Conservation (phyloP, 2,113 vertebrate species). For the Boleophthalmus pectinirostris region DNA sequence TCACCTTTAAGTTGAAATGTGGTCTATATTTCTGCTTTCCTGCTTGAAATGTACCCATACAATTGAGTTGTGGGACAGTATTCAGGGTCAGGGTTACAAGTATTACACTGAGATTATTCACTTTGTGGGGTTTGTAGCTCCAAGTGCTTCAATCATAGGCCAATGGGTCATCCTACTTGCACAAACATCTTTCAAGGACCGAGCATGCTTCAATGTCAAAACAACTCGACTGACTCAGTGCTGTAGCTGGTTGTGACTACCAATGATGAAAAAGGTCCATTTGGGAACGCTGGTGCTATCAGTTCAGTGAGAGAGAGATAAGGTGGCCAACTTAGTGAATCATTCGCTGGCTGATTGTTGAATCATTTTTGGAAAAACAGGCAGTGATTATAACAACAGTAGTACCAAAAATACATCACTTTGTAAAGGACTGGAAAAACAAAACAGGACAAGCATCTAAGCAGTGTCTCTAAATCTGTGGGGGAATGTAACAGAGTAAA, state of each 20-base stretch:
- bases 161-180: slow-evolving; percentile 10
- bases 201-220: slow-evolving; percentile 21
- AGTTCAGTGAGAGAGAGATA: slow-evolving; percentile 5
- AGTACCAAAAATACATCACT: slow-evolving; percentile 15
- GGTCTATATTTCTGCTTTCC: no score
- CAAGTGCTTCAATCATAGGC: slow-evolving; percentile 13
- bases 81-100: background rate
- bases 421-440: slow-evolving; percentile 16
- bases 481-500: no score
- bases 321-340: slow-evolving; percentile 1
- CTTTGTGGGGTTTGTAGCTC: background rate
- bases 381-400: slow-evolving; percentile 5
- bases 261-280: slow-evolving; percentile 8
- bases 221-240: slow-evolving; percentile 1
- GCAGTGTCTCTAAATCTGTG: background rate
- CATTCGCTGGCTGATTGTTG: slow-evolving; percentile 23
- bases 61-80: background rate
- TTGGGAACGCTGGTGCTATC: slow-evolving; percentile 7
- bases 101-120: slow-evolving; percentile 5
- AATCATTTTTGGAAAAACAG: slow-evolving; percentile 10
- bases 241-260: background rate
- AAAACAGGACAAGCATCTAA: slow-evolving; percentile 7
- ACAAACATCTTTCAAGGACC: slow-evolving; percentile 37
- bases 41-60: no score
- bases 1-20: no score